Evolutionary conservation across 2,797 vertebrate genomes (phyloP).

Genomic region (Aphelocoma californica): DNA sequence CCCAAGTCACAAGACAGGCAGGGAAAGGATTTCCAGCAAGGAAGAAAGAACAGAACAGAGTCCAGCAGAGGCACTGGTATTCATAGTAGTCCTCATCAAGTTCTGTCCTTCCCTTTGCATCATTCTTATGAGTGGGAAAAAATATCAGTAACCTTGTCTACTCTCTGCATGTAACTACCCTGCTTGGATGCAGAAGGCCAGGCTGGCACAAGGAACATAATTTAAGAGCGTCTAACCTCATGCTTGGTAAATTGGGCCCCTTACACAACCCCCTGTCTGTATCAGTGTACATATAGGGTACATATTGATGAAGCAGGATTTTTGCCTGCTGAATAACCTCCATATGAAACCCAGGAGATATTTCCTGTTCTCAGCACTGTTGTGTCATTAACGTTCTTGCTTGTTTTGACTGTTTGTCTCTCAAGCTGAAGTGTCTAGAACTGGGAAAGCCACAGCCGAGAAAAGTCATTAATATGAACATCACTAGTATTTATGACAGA

Average conservation of each 20-base stretch:
- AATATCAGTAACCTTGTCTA: background rate
- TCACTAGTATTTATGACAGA: slow-evolving; percentile 5
- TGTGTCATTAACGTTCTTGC: background rate
- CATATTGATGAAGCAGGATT: background rate
- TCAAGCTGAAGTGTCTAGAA: background rate
- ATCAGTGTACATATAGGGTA: background rate
- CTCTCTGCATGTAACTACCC: background rate
- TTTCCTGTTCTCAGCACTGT: background rate
- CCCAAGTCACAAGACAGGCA: background rate
- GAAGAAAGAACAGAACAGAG: background rate
- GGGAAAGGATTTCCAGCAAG: background rate
- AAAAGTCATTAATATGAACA: background rate
- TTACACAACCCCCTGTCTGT: background rate
- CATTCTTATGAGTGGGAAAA: background rate
- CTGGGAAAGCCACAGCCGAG: background rate
- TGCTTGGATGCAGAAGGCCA: background rate
- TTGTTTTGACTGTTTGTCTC: slow-evolving; percentile 22
- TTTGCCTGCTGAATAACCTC: background rate
- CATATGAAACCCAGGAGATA: background rate
- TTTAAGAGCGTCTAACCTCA: background rate
- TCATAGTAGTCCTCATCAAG: background rate
- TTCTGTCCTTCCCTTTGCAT: background rate
- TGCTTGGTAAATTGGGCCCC: background rate
- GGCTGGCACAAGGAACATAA: background rate
- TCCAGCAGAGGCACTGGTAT: background rate